phyloP scores from a whole-genome alignment of 30 jellyfish, hydroid and myxozoan genomes.

The Pseudorhiza aurosa region DNA sequence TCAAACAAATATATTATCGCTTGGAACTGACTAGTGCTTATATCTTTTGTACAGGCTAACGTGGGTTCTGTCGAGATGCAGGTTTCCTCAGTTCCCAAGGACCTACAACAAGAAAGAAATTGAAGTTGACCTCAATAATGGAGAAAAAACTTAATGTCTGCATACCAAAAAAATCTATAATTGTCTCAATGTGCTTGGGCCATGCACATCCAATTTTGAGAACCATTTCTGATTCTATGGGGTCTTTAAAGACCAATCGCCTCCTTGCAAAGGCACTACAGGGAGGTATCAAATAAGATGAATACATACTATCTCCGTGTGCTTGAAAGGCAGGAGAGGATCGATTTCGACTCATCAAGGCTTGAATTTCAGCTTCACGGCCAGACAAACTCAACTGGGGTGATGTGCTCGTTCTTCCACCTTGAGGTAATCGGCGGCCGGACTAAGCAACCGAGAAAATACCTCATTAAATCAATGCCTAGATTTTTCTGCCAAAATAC shows the following conservation, averaged over 20 bases:
- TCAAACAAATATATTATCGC: neutral
- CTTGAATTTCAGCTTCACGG: conserved; percentile 98
- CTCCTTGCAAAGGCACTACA: no score
- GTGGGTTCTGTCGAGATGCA: conserved; percentile 71
- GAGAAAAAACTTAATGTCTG: no score
- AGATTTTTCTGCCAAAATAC: no score
- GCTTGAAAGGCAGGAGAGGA: conserved; percentile 71
- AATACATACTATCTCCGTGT: conserved; percentile 57
- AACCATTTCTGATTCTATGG: no score
- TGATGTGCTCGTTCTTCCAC: conserved; percentile 70
- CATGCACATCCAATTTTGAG: no score
- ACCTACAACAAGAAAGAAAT: conserved; percentile 32
- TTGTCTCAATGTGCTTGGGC: no score
- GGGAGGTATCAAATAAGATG: no score
- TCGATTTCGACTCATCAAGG: conserved; percentile 80
- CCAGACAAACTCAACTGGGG: conserved; percentile 79
- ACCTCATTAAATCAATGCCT: neutral
- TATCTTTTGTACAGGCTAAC: conserved; percentile 13
- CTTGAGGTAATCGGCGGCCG: conserved; percentile 83
- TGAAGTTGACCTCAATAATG: no score
- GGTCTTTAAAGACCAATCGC: no score
- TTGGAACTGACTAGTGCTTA: neutral
- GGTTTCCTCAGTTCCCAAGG: conserved; percentile 93
- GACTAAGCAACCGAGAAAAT: conserved; percentile 38
- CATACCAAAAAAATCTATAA: no score